Evolutionary conservation across 2,113 vertebrate species (phyloP), one percentile per base, ranked within the genome.

Genomic region (Oxyura jamaicensis): DNA sequence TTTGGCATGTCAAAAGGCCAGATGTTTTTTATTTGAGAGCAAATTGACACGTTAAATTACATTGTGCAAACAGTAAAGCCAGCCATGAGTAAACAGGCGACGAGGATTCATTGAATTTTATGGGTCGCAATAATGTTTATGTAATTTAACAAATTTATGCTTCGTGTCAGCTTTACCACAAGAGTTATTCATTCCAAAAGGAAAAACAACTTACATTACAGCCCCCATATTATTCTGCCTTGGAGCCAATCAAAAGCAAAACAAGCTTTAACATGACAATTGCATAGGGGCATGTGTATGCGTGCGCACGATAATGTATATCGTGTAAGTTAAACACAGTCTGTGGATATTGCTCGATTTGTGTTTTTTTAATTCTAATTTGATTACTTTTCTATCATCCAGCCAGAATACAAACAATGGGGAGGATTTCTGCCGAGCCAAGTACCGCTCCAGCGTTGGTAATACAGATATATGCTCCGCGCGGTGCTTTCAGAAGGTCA

Each of bases 1-100:
- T 96, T 98, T 98, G 98, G 96, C 98, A 88, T 96, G 95, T 98
- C 97, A 96, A 97, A 97, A 84, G 93, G 97, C 98, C 98, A 99
- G 98, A 98, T 98, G 98, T 98, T 98, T 98, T 97, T 96, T 97
- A 98, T 99, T 98, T 98, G 97, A 97, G 97, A 96, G 98, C 96
- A 98, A 98, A 98, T 98, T 97, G 98, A 98, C 98, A 98, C 98
- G 96, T 98, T 98, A 97, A 97, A 98, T 97, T 97, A 96, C 98
- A 97, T 97, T 98, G 97, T 97, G 97, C 97, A 98, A 98, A 98
- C 97, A 98, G 97, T 93, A 96, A 93, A 97, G 97, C 91, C 97
- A 97, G 97, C 95, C 96, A 71, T 59, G 95, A 96, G 98, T 95
- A 97, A 98, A 98, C 97, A 98, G 95, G 97, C 97, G 88, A 92